Evolutionary conservation across 1,140 invertebrate species (phyloP), one percentile per base, ranked within the genome.

Genomic region (Trichomalopsis sarcophagae): DNA sequence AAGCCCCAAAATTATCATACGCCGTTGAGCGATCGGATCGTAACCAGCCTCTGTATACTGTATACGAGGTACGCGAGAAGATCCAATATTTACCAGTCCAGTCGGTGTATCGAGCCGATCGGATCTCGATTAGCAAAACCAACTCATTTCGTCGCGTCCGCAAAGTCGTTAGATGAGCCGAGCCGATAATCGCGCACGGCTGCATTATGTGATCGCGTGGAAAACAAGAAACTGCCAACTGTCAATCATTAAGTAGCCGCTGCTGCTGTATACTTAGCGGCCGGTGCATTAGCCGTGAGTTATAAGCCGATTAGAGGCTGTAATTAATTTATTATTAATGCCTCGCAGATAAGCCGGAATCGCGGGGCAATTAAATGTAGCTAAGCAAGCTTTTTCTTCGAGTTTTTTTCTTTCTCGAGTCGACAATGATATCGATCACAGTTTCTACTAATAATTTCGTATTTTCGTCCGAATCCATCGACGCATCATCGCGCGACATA

Each of bases 261-360:
- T 47, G 36, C 21, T 13, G n/a, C 40, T 77, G 11, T 74, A 33
- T 44, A 66, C 17, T 50, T 73, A 71, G 14, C 27, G 27, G 10
- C 10, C 27, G 68, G 23, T 71, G 50, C 23, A 84, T 84, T 79
- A 84, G n/a, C 55, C n/a, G 23, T 81, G 36, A 80, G 13, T 80
- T 84, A 74, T 74, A 77, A 77, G 17, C 55, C 74, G 73, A 85
- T 85, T 81, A 68, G 77, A 81, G 17, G 33, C 73, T 76, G n/a
- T 23, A 69, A 81, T 85, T 85, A 77, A 84, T 79, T 71, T 62
- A 77, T 85, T 81, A 68, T 75, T 85, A n/a, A 85, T 81, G 55
- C 30, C 50, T 21, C 21, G 23, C 10, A 69, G 30, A 83, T 77
- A 82, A 74, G 10, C 4, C 17, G 14, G 55, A 62, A n/a, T 21